A percentile compares a stretch with the other conserved stretches of the same genome.
Conservation (phyloP, 2,113 vertebrate species). For the Tretioscincus oriximinensis region DNA sequence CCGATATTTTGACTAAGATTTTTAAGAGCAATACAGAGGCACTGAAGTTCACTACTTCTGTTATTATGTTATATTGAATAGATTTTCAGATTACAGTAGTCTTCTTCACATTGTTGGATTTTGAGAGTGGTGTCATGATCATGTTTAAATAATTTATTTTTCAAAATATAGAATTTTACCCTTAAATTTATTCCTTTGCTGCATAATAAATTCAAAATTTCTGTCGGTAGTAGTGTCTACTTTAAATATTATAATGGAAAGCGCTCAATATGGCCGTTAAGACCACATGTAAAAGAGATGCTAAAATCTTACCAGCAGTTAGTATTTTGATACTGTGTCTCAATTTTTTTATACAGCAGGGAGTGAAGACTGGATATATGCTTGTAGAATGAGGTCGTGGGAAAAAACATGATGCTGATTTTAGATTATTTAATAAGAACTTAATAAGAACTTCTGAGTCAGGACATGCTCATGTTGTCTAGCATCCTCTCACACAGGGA, state of each 20-base stretch:
- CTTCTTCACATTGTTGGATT: background rate
- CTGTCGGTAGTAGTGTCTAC: background rate
- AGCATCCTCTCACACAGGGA: no score
- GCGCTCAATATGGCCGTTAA: background rate
- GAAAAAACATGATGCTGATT: no score
- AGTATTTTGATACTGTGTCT: background rate
- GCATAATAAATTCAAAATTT: background rate
- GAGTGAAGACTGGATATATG: background rate
- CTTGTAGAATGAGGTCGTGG: background rate
- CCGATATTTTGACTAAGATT: background rate
- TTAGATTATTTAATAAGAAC: no score
- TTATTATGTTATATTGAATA: background rate
- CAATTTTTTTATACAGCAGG: background rate
- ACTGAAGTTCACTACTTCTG: background rate
- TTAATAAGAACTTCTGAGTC: no score
- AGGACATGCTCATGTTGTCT: no score
- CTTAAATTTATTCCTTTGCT: background rate
- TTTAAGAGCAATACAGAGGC: background rate
- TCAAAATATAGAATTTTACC: background rate
- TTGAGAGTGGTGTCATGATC: background rate
- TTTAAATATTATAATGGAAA: background rate
- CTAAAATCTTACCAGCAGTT: no score
- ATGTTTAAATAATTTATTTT: background rate
- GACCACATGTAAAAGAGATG: background rate
- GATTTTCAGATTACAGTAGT: background rate